phyloP scores from a whole-genome alignment of 2,888 invertebrate species.

The Agrilus cyanescens region DNA sequence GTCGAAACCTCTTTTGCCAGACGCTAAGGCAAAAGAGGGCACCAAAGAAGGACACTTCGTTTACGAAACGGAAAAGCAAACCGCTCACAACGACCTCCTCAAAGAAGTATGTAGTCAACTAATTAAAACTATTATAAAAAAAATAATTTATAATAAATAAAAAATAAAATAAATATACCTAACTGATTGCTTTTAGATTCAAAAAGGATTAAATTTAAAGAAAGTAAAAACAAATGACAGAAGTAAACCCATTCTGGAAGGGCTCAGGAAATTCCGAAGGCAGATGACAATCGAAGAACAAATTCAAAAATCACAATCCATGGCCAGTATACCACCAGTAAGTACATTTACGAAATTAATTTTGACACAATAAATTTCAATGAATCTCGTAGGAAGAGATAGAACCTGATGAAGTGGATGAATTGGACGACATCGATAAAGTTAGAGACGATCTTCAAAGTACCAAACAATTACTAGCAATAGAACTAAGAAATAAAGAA shows the following conservation, averaged over 20 bases:
- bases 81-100: conserved; percentile 64
- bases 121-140: conserved; percentile 39
- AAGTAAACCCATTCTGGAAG: conserved; percentile 72
- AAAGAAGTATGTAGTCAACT: conserved; percentile 39
- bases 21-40: conserved; percentile 49
- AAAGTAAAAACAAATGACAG: conserved; percentile 73
- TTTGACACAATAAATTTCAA: background rate
- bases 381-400: conserved; percentile 25
- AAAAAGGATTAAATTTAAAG: conserved; percentile 62
- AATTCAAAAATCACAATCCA: conserved; percentile 71
- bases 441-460: conserved; percentile 84
- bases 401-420: conserved; percentile 52
- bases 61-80: conserved; percentile 75
- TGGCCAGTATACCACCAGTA: conserved; percentile 43
- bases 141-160: conserved; percentile 19
- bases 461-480: conserved; percentile 79
- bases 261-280: conserved; percentile 74
- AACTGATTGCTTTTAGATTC: conserved; percentile 43
- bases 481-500: conserved; percentile 76
- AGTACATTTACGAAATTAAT: conserved; percentile 14
- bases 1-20: conserved; percentile 43
- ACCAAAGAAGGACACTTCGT: conserved; percentile 53
- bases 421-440: conserved; percentile 84
- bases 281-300: conserved; percentile 87
- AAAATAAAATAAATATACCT: background rate